Conservation (phyloP, 2,797 vertebrate genomes). For the Crax fasciolata region DNA sequence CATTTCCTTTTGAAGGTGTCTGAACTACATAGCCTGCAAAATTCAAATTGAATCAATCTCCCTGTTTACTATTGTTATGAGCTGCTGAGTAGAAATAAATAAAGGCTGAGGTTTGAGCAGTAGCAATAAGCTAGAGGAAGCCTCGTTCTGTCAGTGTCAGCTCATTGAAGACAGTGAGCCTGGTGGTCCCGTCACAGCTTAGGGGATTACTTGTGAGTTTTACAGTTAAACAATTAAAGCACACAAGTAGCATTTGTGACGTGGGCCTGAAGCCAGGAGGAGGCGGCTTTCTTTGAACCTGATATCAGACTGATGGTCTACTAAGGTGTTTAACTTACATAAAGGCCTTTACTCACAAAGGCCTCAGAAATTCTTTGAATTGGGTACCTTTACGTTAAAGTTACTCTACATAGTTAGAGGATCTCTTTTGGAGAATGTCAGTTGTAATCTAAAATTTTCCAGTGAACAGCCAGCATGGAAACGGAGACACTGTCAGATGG, state of each 20-base stretch:
- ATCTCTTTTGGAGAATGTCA: neutral
- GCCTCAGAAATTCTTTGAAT: neutral
- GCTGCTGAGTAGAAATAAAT: neutral
- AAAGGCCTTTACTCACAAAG: neutral
- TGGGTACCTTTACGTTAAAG: neutral
- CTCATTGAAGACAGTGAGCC: neutral
- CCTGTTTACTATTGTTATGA: accelerated
- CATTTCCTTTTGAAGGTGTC: neutral
- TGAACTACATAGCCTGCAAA: accelerated
- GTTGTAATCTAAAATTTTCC: neutral
- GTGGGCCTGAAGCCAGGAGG: neutral
- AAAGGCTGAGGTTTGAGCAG: neutral
- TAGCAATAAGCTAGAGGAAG: neutral
- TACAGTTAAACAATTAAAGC: neutral
- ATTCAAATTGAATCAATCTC: no score
- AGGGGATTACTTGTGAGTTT: neutral
- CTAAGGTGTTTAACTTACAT: neutral
- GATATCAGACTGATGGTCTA: neutral
- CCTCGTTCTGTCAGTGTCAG: neutral
- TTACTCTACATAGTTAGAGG: neutral
- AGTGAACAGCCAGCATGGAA: neutral
- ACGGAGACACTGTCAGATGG: neutral
- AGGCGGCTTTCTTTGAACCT: neutral
- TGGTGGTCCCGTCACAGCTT: neutral
- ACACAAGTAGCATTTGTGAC: accelerated